These are phyloP conservation scores for Clepsis dumicolana DNA, from an alignment of 2,888 invertebrate genomes.

Conservation along the genomic window DNA sequence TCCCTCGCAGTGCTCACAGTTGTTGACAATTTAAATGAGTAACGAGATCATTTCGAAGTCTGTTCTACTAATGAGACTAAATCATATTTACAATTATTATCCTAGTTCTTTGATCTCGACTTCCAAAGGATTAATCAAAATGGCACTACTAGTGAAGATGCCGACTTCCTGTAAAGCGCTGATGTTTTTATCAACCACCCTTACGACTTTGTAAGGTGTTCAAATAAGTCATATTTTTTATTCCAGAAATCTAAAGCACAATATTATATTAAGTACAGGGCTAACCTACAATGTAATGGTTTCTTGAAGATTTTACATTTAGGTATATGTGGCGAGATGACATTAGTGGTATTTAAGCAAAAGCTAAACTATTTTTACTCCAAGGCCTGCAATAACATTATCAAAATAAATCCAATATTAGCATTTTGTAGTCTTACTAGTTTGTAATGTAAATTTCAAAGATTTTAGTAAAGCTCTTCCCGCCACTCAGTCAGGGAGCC, in stretches of 20 bases:
- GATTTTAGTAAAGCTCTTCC: slow-evolving; percentile 27
- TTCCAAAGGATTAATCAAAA: slow-evolving; percentile 53
- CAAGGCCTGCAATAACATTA: not conserved
- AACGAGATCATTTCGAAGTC: slow-evolving; percentile 72
- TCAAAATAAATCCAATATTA: slow-evolving; percentile 24
- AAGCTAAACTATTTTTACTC: not conserved
- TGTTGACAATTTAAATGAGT: slow-evolving; percentile 71
- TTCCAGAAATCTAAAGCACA: slow-evolving; percentile 37
- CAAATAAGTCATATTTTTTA: slow-evolving; percentile 32
- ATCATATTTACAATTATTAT: slow-evolving; percentile 40
- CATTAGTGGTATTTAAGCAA: not conserved
- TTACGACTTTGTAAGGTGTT: slow-evolving; percentile 29
- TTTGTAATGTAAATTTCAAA: slow-evolving; percentile 12
- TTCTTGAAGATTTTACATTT: slow-evolving; percentile 27
- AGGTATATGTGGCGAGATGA: not conserved
- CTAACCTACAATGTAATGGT: slow-evolving; percentile 49
- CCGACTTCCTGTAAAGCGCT: slow-evolving; percentile 36
- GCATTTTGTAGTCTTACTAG: slow-evolving; percentile 25
- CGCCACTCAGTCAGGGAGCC: slow-evolving; percentile 12
- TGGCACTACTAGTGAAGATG: slow-evolving; percentile 63
- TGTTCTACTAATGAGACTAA: slow-evolving; percentile 60
- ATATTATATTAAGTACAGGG: slow-evolving; percentile 54
- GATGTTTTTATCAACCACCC: slow-evolving; percentile 33
- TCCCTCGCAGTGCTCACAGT: slow-evolving; percentile 76
- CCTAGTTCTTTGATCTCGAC: slow-evolving; percentile 37